Base-by-base conservation (phyloP, 2,888 invertebrate genomes). In the Cynaeus angustus region DNA sequence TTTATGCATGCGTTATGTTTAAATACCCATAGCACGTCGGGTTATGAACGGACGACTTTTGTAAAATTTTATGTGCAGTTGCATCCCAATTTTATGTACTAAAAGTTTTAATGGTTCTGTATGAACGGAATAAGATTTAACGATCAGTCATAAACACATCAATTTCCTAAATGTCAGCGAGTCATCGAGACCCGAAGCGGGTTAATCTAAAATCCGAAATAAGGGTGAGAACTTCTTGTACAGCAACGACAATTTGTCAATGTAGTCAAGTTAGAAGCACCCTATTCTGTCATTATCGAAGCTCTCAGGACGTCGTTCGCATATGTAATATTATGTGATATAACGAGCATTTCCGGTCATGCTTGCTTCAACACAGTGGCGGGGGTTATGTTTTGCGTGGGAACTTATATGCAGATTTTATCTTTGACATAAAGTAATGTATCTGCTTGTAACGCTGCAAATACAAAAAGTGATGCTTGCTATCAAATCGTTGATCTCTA, bases 311-410 rank as follows among this genome's bases (percentile, higher is more conserved):
- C 62, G 62, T 14, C 13, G 50, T 41, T 52, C 52, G 62, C 50
- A 62, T 62, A 52, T 61, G 61, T 14, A 61, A 61, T 48, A n/a
- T n/a, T n/a, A 37, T 48, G 33, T 21, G 61, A 61, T 33, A 61
- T 61, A 61, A 61, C 48, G 37, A 50, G 50, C 61, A 16, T 33
- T 61, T 61, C 61, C 61, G 61, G 61, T 61, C 48, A 48, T 48
- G 14, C 48, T 45, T 16, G 41, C 21, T 13, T 58, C 26, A 28
- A 26, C 48, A 8, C 30, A 61, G 61, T 8, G 37, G 37, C 37
- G 37, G 37, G 21, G 4, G 21, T 21, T 21, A 21, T 21, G 21
- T 21, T 21, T 21, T 21, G 21, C 21, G 21, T 21, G 21, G 21
- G 21, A n/a, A n/a, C n/a, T 21, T 21, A 21, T 21, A 21, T 21